Conservation (phyloP, 1,140 invertebrate genomes). For the Rhyacophila brunnea region DNA sequence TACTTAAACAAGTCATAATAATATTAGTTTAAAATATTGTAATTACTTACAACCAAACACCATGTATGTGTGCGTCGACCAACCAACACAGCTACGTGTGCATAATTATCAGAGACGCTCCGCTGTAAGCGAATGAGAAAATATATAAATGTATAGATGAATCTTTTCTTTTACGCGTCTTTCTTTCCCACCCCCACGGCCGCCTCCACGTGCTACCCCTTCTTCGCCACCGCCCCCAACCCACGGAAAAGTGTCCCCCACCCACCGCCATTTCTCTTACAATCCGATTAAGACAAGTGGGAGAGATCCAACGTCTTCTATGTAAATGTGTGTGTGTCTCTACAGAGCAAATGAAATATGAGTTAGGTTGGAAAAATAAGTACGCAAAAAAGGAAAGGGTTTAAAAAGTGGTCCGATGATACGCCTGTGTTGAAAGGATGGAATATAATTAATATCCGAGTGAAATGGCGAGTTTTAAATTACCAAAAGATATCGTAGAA, state of each 20-base stretch:
- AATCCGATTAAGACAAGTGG: constrained; percentile 38
- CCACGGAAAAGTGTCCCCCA: neutral
- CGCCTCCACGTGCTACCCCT: neutral
- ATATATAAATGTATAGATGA: constrained; percentile 31
- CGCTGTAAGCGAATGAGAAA: constrained; percentile 29
- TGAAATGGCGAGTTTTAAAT: no score
- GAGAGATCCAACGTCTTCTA: constrained; percentile 32
- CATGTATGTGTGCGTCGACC: neutral
- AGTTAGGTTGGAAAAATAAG: no score
- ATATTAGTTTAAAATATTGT: no score
- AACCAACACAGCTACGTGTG: constrained; percentile 30
- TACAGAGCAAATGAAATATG: no score
- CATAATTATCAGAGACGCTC: constrained; percentile 34
- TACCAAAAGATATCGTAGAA: no score
- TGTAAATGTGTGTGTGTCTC: no score
- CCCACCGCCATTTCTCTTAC: constrained; percentile 26
- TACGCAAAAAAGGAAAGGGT: no score
- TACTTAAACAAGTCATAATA: no score
- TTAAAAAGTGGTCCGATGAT: no score
- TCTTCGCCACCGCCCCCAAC: constrained; percentile 1
- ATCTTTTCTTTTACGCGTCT: constrained; percentile 36
- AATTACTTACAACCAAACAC: no score
- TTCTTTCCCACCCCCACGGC: constrained; percentile 25
- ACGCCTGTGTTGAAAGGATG: no score
- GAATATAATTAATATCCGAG: no score